Base-by-base conservation (phyloP, 2,113 vertebrate genomes). In the Tyto alba region DNA sequence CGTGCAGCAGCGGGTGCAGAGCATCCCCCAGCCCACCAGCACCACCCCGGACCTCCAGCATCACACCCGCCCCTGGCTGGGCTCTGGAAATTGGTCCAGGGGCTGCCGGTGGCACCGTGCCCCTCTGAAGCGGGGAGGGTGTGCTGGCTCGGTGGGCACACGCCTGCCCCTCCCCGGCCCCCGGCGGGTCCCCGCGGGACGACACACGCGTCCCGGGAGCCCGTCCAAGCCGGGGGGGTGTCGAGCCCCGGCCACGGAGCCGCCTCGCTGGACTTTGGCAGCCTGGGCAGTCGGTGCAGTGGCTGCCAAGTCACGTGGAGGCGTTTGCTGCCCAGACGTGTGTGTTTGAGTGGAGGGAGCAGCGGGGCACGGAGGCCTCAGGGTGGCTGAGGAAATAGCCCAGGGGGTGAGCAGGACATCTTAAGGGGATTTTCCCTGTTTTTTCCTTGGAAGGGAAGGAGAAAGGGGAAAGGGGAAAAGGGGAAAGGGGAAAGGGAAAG, bases 241-340 rank as follows among this genome's bases (percentile, higher is more conserved):
- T 80, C 2, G 0, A 55, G 40, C 38, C 25, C 47, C 55, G n/a
- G 52, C n/a, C 26, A 10, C 0, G 1, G 79, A 79, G 34, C 45
- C 1, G 7, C 73, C 53, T 50, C 9, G 0, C 29, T 73, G 91
- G 73, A 62, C 25, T 68, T 55, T 62, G 73, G 67, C 73, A 89
- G 32, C 38, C n/a, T 36, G 79, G 67, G 21, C 18, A 36, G 71
- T n/a, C 2, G 0, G 59, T 11, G 29, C 0, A 3, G 32, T 0
- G 16, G 79, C 73, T 79, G 67, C 67, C 91, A 74, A 68, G 53
- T 72, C 74, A 68, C 2, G 1, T 25, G 67, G 53, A 67, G 53
- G 74, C 18, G 21, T 34, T 34, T 55, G 26, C 66, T 74, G 40
- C 26, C 32, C 23, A 20, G 91, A 40, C 2, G 10, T 32, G 40